These are phyloP conservation scores for Urocolius indicus DNA, from an alignment of 2,113 vertebrate genomes.

Conservation along the genomic window DNA sequence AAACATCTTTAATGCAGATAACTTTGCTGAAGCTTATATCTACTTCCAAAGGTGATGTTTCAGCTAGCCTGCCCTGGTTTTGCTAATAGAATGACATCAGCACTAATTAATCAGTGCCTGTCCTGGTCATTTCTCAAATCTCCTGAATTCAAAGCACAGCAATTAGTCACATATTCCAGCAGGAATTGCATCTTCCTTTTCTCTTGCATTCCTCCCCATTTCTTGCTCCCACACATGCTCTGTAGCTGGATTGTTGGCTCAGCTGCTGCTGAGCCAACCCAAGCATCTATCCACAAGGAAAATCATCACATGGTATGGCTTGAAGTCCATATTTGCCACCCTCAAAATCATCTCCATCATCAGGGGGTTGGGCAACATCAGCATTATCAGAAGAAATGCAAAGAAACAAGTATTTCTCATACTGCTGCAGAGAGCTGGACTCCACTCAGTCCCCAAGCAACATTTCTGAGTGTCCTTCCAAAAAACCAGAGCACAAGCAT, in stretches of 20 bases:
- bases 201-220: background rate
- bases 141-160: background rate
- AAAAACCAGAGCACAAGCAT: background rate
- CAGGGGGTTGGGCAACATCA: background rate
- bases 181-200: background rate
- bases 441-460: background rate
- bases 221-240: background rate
- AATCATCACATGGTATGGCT: background rate
- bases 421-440: background rate
- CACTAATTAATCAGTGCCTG: slow-evolving; percentile 30
- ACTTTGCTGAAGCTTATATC: background rate
- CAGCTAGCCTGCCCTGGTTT: background rate
- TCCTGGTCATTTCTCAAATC: background rate
- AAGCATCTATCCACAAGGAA: background rate
- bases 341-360: background rate
- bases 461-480: background rate
- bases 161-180: background rate
- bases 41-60: background rate
- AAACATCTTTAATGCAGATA: background rate
- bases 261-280: background rate
- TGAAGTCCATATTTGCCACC: background rate
- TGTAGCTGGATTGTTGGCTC: background rate
- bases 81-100: slow-evolving; percentile 10
- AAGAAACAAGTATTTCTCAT: background rate
- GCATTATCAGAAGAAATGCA: background rate